These are phyloP conservation scores for Malurus alboscapulatus DNA, from an alignment of 2,113 vertebrate genomes.

Conservation along the genomic window DNA sequence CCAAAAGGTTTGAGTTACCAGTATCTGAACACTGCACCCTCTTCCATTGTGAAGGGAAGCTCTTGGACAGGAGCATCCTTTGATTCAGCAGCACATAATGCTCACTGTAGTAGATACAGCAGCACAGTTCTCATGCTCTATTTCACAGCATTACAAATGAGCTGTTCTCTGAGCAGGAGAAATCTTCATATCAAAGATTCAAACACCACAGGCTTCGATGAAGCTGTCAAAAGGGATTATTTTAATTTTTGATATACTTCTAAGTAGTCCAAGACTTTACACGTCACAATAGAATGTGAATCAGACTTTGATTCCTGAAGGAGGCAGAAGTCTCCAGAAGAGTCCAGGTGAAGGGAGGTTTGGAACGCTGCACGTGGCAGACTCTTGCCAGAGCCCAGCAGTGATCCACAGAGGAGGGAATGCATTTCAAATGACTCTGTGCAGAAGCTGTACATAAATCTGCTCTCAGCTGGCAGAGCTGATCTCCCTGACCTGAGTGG, in stretches of 20 bases:
- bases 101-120: not conserved
- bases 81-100: not conserved
- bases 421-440: not conserved
- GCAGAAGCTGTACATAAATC: not conserved
- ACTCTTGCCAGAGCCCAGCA: not conserved
- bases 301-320: not conserved
- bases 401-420: not conserved
- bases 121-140: constrained; percentile 27
- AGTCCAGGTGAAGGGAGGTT: not conserved
- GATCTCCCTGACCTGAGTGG: not conserved
- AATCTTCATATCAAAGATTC: constrained; percentile 31
- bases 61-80: not conserved
- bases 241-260: not conserved
- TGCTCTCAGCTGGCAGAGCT: not conserved
- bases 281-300: not conserved
- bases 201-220: not conserved
- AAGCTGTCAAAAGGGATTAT: not conserved
- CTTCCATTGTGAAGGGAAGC: not conserved
- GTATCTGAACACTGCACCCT: not conserved
- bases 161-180: not conserved
- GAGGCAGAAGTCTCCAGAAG: not conserved
- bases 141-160: constrained; percentile 36
- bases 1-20: not conserved
- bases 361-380: not conserved
- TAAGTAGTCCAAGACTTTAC: not conserved